phyloP scores from a whole-genome alignment of 2,888 invertebrate genomes.

The Asteroscopus sphinx region DNA sequence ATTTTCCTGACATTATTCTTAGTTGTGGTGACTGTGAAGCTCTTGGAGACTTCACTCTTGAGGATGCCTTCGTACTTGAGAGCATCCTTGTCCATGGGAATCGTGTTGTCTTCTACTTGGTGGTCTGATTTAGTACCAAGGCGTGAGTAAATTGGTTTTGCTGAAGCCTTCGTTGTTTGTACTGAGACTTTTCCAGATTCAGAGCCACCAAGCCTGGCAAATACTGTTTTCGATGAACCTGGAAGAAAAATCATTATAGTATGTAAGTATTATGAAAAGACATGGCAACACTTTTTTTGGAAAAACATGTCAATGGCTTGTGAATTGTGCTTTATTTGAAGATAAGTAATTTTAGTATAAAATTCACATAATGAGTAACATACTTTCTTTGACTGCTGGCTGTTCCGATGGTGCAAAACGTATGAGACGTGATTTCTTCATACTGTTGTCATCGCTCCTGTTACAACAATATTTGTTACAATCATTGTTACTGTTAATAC shows the following conservation, averaged over 20 bases:
- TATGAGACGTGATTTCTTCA: constrained; percentile 78
- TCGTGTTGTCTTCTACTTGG: constrained; percentile 40
- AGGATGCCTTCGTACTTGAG: constrained; percentile 86
- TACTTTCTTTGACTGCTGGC: constrained; percentile 73
- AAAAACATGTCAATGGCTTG: too few relatives aligned
- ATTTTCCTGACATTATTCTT: constrained; percentile 77
- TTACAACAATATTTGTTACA: constrained; percentile 16
- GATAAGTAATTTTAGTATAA: too few relatives aligned
- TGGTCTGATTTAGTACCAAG: constrained; percentile 75
- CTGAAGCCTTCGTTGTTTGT: constrained; percentile 54
- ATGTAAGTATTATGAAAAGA: too few relatives aligned
- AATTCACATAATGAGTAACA: background rate
- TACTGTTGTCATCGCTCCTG: constrained; percentile 64
- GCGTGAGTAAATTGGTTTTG: constrained; percentile 80
- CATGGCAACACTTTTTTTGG: too few relatives aligned
- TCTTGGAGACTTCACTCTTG: constrained; percentile 68
- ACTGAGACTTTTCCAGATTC: constrained; percentile 62
- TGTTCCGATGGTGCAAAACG: constrained; percentile 68
- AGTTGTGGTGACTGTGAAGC: constrained; percentile 75
- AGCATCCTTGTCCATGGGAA: constrained; percentile 79
- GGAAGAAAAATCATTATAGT: background rate
- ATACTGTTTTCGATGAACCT: constrained; percentile 75
- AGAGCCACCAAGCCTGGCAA: constrained; percentile 80
- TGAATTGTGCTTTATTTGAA: too few relatives aligned
- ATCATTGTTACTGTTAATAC: too few relatives aligned